These are phyloP conservation scores for Scaptomyza tumidula DNA, from an alignment of 2,888 invertebrate genomes.

Conservation along the genomic window DNA sequence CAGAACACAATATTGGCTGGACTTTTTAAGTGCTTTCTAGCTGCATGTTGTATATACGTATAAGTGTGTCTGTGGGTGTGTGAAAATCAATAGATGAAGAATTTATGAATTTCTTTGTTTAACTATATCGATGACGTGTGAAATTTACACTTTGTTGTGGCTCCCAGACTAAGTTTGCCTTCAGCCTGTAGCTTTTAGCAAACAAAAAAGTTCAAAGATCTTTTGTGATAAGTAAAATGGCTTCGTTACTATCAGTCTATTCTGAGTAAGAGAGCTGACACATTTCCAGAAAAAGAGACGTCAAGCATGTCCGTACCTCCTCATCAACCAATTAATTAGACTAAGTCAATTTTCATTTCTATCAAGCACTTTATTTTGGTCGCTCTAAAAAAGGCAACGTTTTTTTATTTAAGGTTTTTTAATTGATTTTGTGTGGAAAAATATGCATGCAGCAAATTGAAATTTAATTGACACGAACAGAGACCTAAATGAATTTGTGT, in stretches of 20 bases:
- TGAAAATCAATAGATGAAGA: slow-evolving; percentile 45
- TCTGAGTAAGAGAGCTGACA: not conserved
- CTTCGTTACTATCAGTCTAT: not conserved
- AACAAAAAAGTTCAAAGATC: slow-evolving; percentile 11
- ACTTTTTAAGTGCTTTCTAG: slow-evolving; percentile 39
- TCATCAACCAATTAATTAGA: not conserved
- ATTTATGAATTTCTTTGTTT: slow-evolving; percentile 26
- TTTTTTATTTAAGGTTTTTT: not conserved
- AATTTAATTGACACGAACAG: slow-evolving; percentile 32
- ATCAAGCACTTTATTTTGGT: slow-evolving; percentile 1
- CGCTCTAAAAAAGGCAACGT: not conserved
- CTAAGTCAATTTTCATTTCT: not conserved
- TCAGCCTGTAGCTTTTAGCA: slow-evolving; percentile 33
- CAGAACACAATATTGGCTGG: slow-evolving; percentile 24
- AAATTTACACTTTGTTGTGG: slow-evolving; percentile 22
- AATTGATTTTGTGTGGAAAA: slow-evolving; percentile 8
- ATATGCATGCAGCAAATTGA: slow-evolving; percentile 22
- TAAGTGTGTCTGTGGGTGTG: not conserved
- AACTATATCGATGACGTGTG: slow-evolving; percentile 45
- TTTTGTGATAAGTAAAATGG: not conserved
- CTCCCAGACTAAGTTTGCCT: slow-evolving; percentile 22
- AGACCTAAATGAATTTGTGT: slow-evolving; percentile 27
- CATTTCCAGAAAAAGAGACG: not conserved
- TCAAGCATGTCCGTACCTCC: not conserved
- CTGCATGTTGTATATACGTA: slow-evolving; percentile 13